phyloP scores from a whole-genome alignment of 1,140 invertebrate species.

The Diprion similis region DNA sequence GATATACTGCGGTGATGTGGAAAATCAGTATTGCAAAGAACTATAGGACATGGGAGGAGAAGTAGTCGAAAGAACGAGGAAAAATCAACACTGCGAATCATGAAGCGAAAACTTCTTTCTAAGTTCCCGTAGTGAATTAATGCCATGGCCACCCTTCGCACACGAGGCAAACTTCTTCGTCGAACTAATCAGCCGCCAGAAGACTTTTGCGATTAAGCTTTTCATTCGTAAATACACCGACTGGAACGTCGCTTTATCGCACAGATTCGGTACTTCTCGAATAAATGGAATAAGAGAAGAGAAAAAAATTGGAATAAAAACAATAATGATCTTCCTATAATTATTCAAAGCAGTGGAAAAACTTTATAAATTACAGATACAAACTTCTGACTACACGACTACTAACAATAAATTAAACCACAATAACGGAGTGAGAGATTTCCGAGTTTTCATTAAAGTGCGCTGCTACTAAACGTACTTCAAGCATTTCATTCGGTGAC shows the following conservation, averaged over 20 bases:
- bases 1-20: too few species aligned
- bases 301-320: background rate
- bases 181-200: background rate
- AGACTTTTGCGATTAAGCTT: constrained; percentile 3
- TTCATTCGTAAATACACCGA: background rate
- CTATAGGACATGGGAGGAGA: too few species aligned
- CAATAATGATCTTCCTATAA: background rate
- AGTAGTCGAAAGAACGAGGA: too few species aligned
- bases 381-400: background rate
- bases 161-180: too few species aligned
- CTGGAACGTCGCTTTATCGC: background rate
- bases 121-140: background rate
- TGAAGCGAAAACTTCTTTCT: background rate
- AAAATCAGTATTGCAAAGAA: too few species aligned
- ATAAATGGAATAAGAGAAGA: background rate
- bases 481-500: too few species aligned
- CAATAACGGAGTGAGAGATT: background rate
- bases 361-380: background rate
- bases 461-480: background rate
- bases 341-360: background rate
- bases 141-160: too few species aligned
- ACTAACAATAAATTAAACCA: background rate
- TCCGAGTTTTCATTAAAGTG: background rate
- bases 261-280: background rate
- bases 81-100: too few species aligned